Percentiles rank a stretch among this genome's conserved stretches.
phyloP scores from a whole-genome alignment of 2,113 vertebrate genomes.

The Upupa epops region DNA sequence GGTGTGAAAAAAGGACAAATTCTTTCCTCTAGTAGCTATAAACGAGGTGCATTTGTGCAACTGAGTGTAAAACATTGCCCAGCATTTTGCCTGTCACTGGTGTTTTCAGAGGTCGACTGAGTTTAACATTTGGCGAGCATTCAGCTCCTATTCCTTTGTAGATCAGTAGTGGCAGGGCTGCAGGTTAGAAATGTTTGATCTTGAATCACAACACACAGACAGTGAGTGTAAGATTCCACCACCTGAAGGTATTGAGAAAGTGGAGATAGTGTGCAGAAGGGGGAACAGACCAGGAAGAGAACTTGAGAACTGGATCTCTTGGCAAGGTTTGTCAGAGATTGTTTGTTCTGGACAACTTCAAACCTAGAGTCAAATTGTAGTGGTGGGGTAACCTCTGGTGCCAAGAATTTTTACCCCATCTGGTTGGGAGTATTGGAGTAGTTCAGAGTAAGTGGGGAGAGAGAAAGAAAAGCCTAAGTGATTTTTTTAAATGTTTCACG shows the following conservation, averaged over 20 bases:
- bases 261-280: background rate
- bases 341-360: background rate
- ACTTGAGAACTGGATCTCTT: background rate
- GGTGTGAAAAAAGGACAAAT: no score
- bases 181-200: background rate
- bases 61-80: no score
- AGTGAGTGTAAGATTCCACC: fast-evolving
- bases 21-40: no score
- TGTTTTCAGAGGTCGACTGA: background rate
- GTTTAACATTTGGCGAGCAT: background rate
- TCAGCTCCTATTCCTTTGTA: background rate
- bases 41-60: no score
- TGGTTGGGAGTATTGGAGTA: background rate
- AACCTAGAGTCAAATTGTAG: background rate
- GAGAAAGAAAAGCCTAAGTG: background rate
- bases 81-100: no score
- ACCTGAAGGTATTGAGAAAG: background rate
- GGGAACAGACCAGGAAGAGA: background rate
- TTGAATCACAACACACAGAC: background rate
- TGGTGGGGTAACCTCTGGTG: background rate
- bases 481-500: background rate
- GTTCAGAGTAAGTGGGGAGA: background rate
- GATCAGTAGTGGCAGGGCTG: background rate
- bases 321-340: background rate
- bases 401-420: background rate